Evolutionary conservation across 2,113 vertebrate genomes (phyloP).

Genomic region (Cottus gobio): DNA sequence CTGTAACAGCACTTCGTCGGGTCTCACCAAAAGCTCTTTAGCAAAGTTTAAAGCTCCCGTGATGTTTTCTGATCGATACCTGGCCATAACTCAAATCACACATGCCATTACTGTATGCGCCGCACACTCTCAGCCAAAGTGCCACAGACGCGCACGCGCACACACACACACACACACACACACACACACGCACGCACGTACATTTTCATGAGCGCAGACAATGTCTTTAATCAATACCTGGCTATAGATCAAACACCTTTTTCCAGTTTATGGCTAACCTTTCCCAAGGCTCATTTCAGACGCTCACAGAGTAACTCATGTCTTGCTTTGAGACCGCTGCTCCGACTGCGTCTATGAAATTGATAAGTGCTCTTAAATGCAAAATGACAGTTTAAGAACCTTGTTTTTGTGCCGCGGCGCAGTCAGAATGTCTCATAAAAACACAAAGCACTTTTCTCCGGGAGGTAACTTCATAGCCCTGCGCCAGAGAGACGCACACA

Average conservation of each 20-base stretch:
- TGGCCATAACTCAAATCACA: constrained; percentile 76
- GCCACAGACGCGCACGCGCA: constrained; percentile 40
- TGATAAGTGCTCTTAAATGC: constrained; percentile 79
- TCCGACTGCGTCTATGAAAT: constrained; percentile 74
- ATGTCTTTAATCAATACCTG: constrained; percentile 81
- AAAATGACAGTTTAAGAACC: constrained; percentile 82
- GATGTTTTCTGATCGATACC: constrained; percentile 77
- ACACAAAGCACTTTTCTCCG: constrained; percentile 57
- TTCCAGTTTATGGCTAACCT: constrained; percentile 72
- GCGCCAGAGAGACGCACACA: constrained; percentile 38
- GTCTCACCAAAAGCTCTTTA: constrained; percentile 75
- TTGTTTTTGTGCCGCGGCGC: constrained; percentile 61
- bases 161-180: constrained; percentile 38
- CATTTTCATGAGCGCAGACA: constrained; percentile 71
- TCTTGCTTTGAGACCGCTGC: constrained; percentile 60
- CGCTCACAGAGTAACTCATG: constrained; percentile 62
- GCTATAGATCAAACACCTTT: constrained; percentile 78
- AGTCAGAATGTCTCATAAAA: constrained; percentile 70
- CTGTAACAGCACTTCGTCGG: constrained; percentile 64
- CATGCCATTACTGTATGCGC: constrained; percentile 62
- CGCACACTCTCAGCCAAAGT: constrained; percentile 41
- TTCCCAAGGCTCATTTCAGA: constrained; percentile 71
- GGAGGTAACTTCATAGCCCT: constrained; percentile 48
- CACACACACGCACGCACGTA: constrained; percentile 37
- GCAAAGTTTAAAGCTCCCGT: constrained; percentile 71